Base-by-base conservation (phyloP, 2,888 invertebrate genomes). In the Ariolimax columbianus region DNA sequence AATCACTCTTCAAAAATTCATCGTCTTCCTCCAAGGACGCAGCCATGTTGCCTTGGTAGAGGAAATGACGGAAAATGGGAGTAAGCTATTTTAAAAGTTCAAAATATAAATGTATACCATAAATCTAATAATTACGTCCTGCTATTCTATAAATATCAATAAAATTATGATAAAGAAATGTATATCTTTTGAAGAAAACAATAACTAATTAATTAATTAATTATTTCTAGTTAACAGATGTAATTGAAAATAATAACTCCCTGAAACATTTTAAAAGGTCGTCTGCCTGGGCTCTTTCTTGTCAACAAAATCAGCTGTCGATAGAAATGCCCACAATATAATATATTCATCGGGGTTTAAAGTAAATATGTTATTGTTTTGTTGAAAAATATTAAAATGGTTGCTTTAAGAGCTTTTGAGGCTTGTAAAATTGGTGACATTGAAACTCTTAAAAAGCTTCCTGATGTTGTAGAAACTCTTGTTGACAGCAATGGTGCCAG, bases 401-500 rank as follows among this genome's bases (percentile, higher is more conserved):
- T 89, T 36, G 81, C 83, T 30, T 40, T 79, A 26, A 83, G 77
- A 40, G 82, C 83, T 36, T 84, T 91, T 36, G 85, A 86, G 30
- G 91, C 91, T 0, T 88, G 89, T 33, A 89, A 88, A 85, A 86
- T 83, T 59, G 91, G 90, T 19, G 89, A 91, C 77, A 38, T 91
- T 59, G 80, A 77, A 23, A 83, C 72, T 9, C 83, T 91, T 0
- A 81, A 85, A 79, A 84, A 82, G 38, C 66, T 85, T 19, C 59
- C 66, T 6, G 80, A 84, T 75, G 72, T 83, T 36, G 81, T 79
- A 17, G 89, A 90, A 70, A 86, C 83, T 7, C 77, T 89, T 23
- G 86, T 86, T 33, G 94, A 94, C 84, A 90, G 91, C 38, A 90
- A 91, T 43, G 94, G 94, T 7, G 94, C 94, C 6, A 92, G 91